Evolutionary conservation across 2,113 vertebrate species (phyloP), one percentile per base, ranked within the genome.

Genomic region (Spea bombifrons): DNA sequence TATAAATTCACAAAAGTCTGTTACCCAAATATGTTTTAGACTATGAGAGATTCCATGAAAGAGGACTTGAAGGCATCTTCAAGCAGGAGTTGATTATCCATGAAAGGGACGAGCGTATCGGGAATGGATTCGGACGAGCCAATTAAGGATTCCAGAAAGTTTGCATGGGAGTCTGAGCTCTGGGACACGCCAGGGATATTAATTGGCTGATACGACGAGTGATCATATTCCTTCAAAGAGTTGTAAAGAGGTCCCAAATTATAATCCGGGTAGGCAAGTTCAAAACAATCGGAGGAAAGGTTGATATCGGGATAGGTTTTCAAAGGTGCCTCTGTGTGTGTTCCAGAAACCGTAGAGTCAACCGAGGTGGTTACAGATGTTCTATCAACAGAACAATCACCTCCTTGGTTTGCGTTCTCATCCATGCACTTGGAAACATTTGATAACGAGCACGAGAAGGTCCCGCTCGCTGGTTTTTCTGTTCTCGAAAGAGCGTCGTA

Each of bases 111-210:
- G 0, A 94, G 93, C 73, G 90, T 92, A 82, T 97, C 96, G 0
- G 94, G 91, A 70, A 94, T 85, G 0, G 95, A 95, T 88, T 99
- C 97, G 0, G 96, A 94, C 78, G 96, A 88, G 83, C 96, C 95
- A 2, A 98, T 92, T 75, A 99, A 91, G 2, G 97, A 96, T 86
- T 99, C 97, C 83, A 98, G 89, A 82, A 98, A 94, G 86, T 95
- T 96, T 47, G 90, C 86, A 69, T 92, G 90, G 0, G 93, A 83
- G 84, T 99, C 97, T n/a, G 83, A 86, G 0, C 90, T 81, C 66
- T 92, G 89, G 0, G 94, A 88, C 8, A 96, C 91, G 80, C 91
- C 92, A 4, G 94, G 90, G 78, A 94, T 64, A 96, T 94, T 85
- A 92, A 83, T 83, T 96, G 94, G 94, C 86, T 93, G 91, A 0